A percentile compares a stretch with the other conserved stretches of the same genome.
phyloP scores from a whole-genome alignment of 2,113 vertebrate genomes.

The Butorides virescens region DNA sequence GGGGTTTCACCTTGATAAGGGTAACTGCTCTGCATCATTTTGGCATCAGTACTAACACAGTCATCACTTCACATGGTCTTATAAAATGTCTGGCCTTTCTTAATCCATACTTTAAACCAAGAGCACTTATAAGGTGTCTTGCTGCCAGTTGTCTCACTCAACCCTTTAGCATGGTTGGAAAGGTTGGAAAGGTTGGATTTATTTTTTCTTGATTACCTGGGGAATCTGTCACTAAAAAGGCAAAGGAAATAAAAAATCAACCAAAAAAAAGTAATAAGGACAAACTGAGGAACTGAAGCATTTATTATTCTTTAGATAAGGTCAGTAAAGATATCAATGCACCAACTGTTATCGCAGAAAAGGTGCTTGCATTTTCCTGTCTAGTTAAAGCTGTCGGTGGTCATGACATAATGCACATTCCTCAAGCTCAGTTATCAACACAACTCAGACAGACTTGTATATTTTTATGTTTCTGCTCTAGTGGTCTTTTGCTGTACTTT shows the following conservation, averaged over 20 bases:
- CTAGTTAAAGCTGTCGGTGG: slow-evolving; percentile 41
- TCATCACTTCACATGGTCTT: not conserved
- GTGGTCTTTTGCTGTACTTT: not conserved
- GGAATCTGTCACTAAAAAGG: not conserved
- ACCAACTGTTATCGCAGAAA: not conserved
- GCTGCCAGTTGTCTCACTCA: not conserved
- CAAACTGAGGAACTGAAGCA: slow-evolving; percentile 25
- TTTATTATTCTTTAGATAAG: slow-evolving; percentile 49
- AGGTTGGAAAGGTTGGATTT: not conserved
- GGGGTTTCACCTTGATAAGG: not conserved
- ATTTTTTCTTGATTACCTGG: not conserved
- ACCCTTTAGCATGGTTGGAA: not conserved
- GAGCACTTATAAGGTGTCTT: not conserved
- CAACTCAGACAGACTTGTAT: not conserved
- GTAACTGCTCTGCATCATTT: not conserved
- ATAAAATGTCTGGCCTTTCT: not conserved
- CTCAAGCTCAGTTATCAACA: slow-evolving; percentile 13
- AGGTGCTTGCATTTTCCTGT: slow-evolving; percentile 28
- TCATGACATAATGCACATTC: slow-evolving; percentile 28
- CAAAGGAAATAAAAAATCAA: slow-evolving; percentile 12
- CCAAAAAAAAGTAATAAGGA: not conserved
- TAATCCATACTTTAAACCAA: not conserved
- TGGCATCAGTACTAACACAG: not conserved
- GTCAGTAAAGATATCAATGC: not conserved
- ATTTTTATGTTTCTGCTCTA: slow-evolving; percentile 34